Evolutionary conservation across 1,140 invertebrate genomes (phyloP), one percentile per base, ranked within the genome.

Genomic region (Anastatus disparis): DNA sequence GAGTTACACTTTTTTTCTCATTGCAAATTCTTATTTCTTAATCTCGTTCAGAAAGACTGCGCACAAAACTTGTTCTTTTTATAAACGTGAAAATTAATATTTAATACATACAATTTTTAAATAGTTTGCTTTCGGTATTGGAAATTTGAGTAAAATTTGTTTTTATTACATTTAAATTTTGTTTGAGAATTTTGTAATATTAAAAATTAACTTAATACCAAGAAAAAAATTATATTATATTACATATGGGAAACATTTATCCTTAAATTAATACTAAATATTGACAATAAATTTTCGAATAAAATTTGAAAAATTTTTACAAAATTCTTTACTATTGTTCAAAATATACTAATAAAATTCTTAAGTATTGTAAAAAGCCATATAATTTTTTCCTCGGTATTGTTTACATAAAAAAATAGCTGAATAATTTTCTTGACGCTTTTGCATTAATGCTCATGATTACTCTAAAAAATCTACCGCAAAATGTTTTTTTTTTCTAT

Each of bases 361-460:
- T 3, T 4, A 22, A 0, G 24, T 31, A 31, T n/a, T 42, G 29
- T 58, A 67, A 46, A 13, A 67, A 68, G 59, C 50, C 50, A 59
- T 61, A 61, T 68, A 61, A 52, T 56, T 20, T 17, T 27, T 50
- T 50, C 15, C 24, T 69, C 17, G 9, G 46, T 22, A n/a, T 27
- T 12, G 15, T 53, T 59, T 15, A 40, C 15, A 1, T 9, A 42
- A 12, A 58, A 40, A 42, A 69, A 38, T 48, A 2, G n/a, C 40
- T 17, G n/a, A 44, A 15, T 61, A 61, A 52, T 61, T 12, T 67
- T 58, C 9, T 66, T 42, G 55, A 48, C 55, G 29, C 27, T 68
- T 61, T 70, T 31, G 27, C 9, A 17, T 58, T 29, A 44, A 56
- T 55, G 9, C 26, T 63, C 35, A n/a, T 1, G 20, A 22, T 24